Conservation (phyloP, 2,797 vertebrate genomes). For the Selene dorsalis region DNA sequence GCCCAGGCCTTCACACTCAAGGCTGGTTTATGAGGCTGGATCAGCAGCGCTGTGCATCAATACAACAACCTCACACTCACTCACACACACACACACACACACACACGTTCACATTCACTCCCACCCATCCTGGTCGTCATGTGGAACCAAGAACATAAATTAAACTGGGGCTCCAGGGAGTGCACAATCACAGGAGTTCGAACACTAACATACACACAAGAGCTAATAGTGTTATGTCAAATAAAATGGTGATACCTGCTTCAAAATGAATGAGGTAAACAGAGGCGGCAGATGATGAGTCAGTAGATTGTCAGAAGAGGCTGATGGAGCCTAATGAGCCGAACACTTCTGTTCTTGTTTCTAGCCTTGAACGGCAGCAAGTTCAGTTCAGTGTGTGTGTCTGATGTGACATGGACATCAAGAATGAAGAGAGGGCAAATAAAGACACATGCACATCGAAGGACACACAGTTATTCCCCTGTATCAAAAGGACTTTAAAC, state of each 20-base stretch:
- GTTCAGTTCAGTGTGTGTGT: not conserved
- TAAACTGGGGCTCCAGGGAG: conserved; percentile 42
- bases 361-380: conserved; percentile 23
- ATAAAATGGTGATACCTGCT: conserved; percentile 37
- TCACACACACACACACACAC: not conserved
- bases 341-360: conserved; percentile 1
- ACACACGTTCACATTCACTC: not conserved
- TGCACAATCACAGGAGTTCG: conserved; percentile 53
- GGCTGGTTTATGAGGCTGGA: conserved; percentile 59
- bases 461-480: conserved; percentile 6
- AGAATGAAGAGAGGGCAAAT: conserved; percentile 30
- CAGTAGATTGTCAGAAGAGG: conserved; percentile 43
- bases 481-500: conserved; percentile 4
- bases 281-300: conserved; percentile 35
- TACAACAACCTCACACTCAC: conserved; percentile 43
- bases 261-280: conserved; percentile 54
- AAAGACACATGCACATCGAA: not conserved
- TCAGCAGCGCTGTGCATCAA: conserved; percentile 55
- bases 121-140: conserved; percentile 39
- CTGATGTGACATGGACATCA: conserved; percentile 21
- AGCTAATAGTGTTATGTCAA: conserved; percentile 48
- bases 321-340: conserved; percentile 63
- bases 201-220: conserved; percentile 14
- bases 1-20: conserved; percentile 42
- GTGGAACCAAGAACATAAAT: conserved; percentile 67